These are phyloP conservation scores for Simalia tracyae DNA, from an alignment of 2,797 vertebrate species.

Conservation along the genomic window DNA sequence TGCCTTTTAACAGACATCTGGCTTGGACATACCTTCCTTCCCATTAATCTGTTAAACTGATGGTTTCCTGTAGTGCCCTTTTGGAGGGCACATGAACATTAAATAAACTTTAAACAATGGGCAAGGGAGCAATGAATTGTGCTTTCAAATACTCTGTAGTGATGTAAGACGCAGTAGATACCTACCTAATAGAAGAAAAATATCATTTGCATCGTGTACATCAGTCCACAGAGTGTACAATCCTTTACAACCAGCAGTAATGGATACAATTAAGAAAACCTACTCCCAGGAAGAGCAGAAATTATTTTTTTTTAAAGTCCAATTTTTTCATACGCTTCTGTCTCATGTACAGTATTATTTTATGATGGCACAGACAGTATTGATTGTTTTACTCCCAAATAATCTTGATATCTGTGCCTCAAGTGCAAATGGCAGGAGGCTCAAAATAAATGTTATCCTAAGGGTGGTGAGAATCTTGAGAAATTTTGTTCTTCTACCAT, in stretches of 20 bases:
- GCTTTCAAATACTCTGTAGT: not conserved
- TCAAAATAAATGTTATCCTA: constrained; percentile 24
- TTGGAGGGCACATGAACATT: not conserved
- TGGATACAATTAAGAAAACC: not conserved
- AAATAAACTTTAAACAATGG: not conserved
- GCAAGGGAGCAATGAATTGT: not conserved
- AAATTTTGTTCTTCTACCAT: constrained; percentile 6
- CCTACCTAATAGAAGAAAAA: not conserved
- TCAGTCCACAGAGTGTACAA: not conserved
- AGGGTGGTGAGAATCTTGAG: not conserved
- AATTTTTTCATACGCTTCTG: not conserved
- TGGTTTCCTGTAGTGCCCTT: not conserved
- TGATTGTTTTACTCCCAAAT: constrained; percentile 40
- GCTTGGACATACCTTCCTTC: not conserved
- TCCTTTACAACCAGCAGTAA: not conserved
- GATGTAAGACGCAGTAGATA: not conserved
- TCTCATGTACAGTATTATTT: not conserved
- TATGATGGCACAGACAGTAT: not conserved
- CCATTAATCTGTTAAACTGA: not conserved
- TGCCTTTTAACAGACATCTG: not conserved
- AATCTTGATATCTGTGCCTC: not conserved
- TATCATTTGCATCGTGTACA: not conserved
- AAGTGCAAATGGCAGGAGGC: not conserved
- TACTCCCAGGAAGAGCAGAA: not conserved
- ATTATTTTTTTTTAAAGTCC: constrained; percentile 10